These are phyloP conservation scores for Thalassaphorura encarpata DNA, from an alignment of 1,140 invertebrate genomes.

Conservation along the genomic window DNA sequence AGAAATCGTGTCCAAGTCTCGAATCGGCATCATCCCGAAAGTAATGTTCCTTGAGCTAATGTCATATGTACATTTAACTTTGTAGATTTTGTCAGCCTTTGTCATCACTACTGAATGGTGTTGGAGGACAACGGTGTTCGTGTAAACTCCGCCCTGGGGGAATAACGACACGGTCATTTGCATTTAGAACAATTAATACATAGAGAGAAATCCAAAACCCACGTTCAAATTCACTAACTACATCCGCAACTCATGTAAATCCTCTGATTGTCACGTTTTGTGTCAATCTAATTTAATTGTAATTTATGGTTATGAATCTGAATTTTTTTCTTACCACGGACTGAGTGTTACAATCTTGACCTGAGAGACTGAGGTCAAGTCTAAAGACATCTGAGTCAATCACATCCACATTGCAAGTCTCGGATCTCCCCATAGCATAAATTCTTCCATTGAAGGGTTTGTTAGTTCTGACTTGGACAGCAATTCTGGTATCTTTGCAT, in stretches of 20 bases:
- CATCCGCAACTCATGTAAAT: too few relatives aligned
- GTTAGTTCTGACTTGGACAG: constrained; percentile 82
- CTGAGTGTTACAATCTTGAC: constrained; percentile 88
- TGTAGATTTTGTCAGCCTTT: constrained; percentile 93
- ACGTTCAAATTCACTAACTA: too few relatives aligned
- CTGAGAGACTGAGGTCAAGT: constrained; percentile 81
- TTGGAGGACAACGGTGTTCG: constrained; percentile 87
- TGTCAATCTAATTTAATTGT: too few relatives aligned
- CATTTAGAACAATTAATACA: too few relatives aligned
- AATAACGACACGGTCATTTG: background rate
- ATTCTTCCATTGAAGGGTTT: constrained; percentile 89
- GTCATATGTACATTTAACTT: constrained; percentile 91
- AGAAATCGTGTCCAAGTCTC: constrained; percentile 57
- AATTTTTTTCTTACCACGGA: constrained; percentile 58
- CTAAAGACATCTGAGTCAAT: constrained; percentile 83
- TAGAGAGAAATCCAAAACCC: too few relatives aligned
- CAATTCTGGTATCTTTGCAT: constrained; percentile 87
- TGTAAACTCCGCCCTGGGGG: constrained; percentile 75
- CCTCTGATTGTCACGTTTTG: too few relatives aligned
- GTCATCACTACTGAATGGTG: constrained; percentile 95
- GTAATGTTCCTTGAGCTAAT: constrained; percentile 94
- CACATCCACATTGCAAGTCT: constrained; percentile 90
- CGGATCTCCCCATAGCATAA: constrained; percentile 81
- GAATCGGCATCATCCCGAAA: constrained; percentile 93
- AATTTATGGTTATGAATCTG: too few relatives aligned